Conservation (phyloP, 2,888 invertebrate species). For the Dimorphilus gyrociliatus region DNA sequence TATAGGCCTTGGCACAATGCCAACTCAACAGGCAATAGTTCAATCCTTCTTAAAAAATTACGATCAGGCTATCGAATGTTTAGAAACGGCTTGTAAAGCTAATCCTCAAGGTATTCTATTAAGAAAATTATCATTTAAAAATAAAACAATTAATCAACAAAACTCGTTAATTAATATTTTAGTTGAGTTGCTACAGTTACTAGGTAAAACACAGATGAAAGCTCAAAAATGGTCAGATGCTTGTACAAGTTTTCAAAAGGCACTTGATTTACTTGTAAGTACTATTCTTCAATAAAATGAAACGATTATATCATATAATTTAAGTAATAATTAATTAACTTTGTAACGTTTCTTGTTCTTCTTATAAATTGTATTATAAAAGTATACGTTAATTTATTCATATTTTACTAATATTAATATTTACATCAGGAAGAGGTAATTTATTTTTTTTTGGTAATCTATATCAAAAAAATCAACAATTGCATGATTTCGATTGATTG, state of each 20-base stretch:
- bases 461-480: too few species aligned
- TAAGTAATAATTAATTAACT: neutral
- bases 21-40: slow-evolving; percentile 34
- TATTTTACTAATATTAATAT: too few species aligned
- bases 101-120: too few species aligned
- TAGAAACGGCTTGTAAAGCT: slow-evolving; percentile 19
- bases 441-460: too few species aligned
- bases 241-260: slow-evolving; percentile 27
- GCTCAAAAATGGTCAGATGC: slow-evolving; percentile 30
- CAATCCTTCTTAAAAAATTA: slow-evolving; percentile 37
- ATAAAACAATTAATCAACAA: too few species aligned
- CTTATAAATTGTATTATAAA: too few species aligned
- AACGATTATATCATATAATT: neutral
- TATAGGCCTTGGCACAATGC: slow-evolving; percentile 22
- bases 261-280: slow-evolving; percentile 29
- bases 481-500: too few species aligned
- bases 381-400: too few species aligned
- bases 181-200: slow-evolving; percentile 19
- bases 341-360: slow-evolving; percentile 1
- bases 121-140: too few species aligned
- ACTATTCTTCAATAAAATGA: neutral
- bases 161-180: too few species aligned
- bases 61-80: slow-evolving; percentile 32
- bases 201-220: slow-evolving; percentile 37
- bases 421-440: too few species aligned